A percentile compares a stretch with the other conserved stretches of the same genome.
These are phyloP conservation scores for Pteronotus mesoamericanus DNA, from an alignment of 2,797 vertebrate genomes.

Conservation along the genomic window DNA sequence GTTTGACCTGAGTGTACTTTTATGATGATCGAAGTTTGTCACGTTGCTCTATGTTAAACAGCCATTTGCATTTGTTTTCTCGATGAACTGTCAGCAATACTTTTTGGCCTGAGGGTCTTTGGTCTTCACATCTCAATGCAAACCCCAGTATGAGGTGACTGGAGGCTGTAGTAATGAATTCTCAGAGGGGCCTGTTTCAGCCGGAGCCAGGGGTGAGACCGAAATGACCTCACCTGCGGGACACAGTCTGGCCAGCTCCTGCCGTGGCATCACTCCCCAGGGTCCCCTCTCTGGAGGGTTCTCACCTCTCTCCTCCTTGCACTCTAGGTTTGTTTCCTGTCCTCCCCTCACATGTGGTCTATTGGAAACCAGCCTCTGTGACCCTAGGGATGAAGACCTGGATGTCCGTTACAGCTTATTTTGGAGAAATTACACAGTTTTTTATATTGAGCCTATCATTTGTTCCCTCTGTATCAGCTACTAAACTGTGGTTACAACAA, in stretches of 20 bases:
- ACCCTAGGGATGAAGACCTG: not conserved
- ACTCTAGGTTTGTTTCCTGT: not conserved
- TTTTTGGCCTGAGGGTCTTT: not conserved
- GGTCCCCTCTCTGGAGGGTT: not conserved
- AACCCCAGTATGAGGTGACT: not conserved
- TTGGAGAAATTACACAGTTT: not conserved
- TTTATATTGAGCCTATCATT: not conserved
- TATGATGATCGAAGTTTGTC: not conserved
- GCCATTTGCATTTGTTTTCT: not conserved
- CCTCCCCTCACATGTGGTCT: not conserved
- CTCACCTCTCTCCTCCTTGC: not conserved
- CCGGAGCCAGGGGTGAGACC: not conserved
- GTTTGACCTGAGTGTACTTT: not conserved
- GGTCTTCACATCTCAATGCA: constrained; percentile 18
- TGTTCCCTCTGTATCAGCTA: not conserved
- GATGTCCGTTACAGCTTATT: not conserved
- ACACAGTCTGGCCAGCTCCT: not conserved
- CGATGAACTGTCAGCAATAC: not conserved
- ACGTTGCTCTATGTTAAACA: not conserved
- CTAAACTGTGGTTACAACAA: not conserved
- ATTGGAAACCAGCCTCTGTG: not conserved
- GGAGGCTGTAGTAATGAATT: not conserved
- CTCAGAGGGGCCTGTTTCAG: not conserved
- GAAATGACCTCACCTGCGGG: not conserved
- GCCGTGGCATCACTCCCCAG: not conserved